A percentile compares a stretch with the other conserved stretches of the same genome.
Evolutionary conservation across 2,113 vertebrate genomes (phyloP).

Genomic region (Turnix velox): DNA sequence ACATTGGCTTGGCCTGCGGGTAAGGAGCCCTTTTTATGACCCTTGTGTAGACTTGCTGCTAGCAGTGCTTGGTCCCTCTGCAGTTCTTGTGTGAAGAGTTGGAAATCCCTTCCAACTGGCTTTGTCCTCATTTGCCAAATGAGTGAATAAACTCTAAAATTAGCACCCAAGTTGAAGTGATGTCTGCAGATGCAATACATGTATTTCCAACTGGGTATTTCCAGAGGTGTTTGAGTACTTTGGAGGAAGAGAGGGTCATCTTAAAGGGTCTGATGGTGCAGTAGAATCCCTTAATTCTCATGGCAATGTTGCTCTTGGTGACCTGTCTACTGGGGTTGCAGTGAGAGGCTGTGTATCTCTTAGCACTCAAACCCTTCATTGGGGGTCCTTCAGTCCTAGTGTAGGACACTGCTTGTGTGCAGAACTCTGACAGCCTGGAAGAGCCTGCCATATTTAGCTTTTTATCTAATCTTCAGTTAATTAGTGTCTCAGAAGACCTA

Average conservation of each 20-base stretch:
- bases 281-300: not conserved
- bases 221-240: not conserved
- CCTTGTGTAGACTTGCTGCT: not conserved
- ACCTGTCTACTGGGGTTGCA: not conserved
- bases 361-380: not conserved
- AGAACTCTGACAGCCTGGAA: not conserved
- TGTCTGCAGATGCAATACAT: not conserved
- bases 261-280: not conserved
- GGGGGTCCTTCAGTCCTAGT: not conserved
- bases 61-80: not conserved
- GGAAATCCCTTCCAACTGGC: not conserved
- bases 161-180: not conserved
- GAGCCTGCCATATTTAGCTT: not conserved
- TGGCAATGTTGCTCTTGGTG: not conserved
- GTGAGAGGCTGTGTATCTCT: not conserved
- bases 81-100: not conserved
- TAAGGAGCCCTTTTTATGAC: conserved; percentile 60
- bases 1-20: conserved; percentile 95
- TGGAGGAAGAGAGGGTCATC: not conserved
- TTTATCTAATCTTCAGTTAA: not conserved
- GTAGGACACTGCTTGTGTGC: not conserved
- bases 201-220: not conserved
- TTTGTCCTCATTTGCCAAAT: not conserved
- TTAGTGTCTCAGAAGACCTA: not conserved
- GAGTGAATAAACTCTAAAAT: not conserved